Evolutionary conservation across 2,888 invertebrate species (phyloP), one percentile per base, ranked within the genome.

Genomic region (Dryomyza anilis): DNA sequence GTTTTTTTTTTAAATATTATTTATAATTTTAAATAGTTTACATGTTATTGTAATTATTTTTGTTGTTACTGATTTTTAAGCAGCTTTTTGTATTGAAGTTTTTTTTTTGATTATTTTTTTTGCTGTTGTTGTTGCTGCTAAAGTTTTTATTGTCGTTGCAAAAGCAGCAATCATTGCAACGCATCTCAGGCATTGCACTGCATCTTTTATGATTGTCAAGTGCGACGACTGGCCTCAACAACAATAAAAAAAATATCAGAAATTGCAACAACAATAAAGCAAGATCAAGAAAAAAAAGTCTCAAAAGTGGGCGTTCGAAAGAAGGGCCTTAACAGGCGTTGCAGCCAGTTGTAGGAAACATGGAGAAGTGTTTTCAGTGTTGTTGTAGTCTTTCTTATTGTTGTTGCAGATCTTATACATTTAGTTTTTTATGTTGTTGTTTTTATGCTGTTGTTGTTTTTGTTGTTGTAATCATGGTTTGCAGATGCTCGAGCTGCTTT

Each of bases 231-330:
- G 55, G 36, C 55, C 36, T 43, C 21, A 33, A 14, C 14, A 39
- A 39, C 55, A 12, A n/a, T 21, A 3, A 16, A n/a, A 14, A 39
- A 3, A 39, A 39, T 16, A 39, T 3, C 36, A 36, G n/a, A 12
- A 36, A 36, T n/a, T 14, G 4, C 8, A 36, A 36, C 36, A 5
- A 5, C 36, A 36, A 43, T 16, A 43, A 5, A n/a, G n/a, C n/a
- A n/a, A n/a, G n/a, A n/a, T n/a, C n/a, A n/a, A n/a, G n/a, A n/a
- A n/a, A n/a, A n/a, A 16, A 16, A 23, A 8, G 3, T 8, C 16
- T 14, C 45, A 57, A 27, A 57, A 45, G 57, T 57, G 57, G 57
- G 57, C 45, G 57, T 57, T 29, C 29, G n/a, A 16, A 29, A 25
- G 45, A 29, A 25, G 27, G 7, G 43, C 12, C 39, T 4, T n/a